A percentile compares a stretch with the other conserved stretches of the same genome.
Conservation (phyloP, 1,140 invertebrate species). For the Diuraphis noxia region DNA sequence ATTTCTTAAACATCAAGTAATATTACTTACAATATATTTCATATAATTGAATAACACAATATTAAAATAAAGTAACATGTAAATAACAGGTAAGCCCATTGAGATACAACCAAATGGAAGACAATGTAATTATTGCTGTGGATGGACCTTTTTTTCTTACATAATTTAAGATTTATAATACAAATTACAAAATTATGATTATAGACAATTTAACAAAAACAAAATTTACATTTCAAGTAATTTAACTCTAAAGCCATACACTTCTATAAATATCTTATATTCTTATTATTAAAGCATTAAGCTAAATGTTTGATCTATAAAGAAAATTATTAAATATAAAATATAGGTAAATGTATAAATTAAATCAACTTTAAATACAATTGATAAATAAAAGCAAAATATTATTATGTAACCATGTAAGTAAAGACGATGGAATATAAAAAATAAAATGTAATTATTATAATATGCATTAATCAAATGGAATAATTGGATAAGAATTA, state of each 20-base stretch:
- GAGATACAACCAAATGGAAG: slow-evolving; percentile 28
- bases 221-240: not conserved
- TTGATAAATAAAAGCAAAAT: not conserved
- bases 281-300: not conserved
- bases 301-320: not conserved
- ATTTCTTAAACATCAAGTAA: not conserved
- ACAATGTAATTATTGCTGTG: slow-evolving; percentile 29
- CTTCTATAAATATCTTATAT: not conserved
- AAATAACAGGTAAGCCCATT: not conserved
- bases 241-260: not conserved
- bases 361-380: not conserved
- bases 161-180: not conserved
- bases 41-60: slow-evolving; percentile 21
- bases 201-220: not conserved
- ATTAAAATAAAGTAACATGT: slow-evolving; percentile 15
- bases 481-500: slow-evolving; percentile 20
- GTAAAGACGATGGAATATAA: not conserved
- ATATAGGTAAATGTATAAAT: not conserved
- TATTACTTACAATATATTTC: slow-evolving; percentile 24
- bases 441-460: not conserved
- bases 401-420: not conserved
- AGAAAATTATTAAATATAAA: not conserved
- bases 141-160: not conserved
- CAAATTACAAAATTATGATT: not conserved
- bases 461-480: not conserved